A percentile compares a stretch with the other conserved stretches of the same genome.
phyloP scores from a whole-genome alignment of 2,888 invertebrate genomes.

The Phytoseiulus persimilis region DNA sequence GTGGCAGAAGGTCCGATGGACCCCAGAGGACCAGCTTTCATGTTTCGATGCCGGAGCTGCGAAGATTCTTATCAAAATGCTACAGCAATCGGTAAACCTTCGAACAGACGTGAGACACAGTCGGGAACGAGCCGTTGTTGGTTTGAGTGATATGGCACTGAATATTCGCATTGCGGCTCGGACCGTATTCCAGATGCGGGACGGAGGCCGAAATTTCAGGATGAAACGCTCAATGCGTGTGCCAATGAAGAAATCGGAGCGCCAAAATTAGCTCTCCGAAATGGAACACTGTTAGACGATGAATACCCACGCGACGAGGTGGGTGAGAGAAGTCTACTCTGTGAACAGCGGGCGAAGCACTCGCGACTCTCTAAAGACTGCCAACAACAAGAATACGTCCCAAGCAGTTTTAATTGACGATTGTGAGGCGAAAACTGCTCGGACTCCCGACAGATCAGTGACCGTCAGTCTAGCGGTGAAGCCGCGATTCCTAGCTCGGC shows the following conservation, averaged over 20 bases:
- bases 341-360: not conserved
- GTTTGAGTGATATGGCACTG: not conserved
- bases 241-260: not conserved
- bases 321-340: not conserved
- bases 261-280: not conserved
- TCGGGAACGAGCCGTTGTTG: not conserved
- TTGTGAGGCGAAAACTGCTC: no score
- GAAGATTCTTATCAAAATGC: not conserved
- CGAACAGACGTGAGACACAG: no score
- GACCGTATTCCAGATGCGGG: not conserved
- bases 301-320: not conserved
- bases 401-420: not conserved
- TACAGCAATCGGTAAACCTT: not conserved
- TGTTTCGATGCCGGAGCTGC: not conserved
- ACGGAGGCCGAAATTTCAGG: not conserved
- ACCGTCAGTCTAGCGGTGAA: no score
- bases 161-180: not conserved
- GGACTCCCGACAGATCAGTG: no score
- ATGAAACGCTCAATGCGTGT: not conserved
- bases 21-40: not conserved
- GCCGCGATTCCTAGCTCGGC: no score
- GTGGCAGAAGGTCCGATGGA: not conserved
- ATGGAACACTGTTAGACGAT: not conserved
- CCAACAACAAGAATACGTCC: not conserved
- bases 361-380: not conserved